phyloP scores from a whole-genome alignment of 92 coral and sea anemone species.

The Paramuricea clavata region DNA sequence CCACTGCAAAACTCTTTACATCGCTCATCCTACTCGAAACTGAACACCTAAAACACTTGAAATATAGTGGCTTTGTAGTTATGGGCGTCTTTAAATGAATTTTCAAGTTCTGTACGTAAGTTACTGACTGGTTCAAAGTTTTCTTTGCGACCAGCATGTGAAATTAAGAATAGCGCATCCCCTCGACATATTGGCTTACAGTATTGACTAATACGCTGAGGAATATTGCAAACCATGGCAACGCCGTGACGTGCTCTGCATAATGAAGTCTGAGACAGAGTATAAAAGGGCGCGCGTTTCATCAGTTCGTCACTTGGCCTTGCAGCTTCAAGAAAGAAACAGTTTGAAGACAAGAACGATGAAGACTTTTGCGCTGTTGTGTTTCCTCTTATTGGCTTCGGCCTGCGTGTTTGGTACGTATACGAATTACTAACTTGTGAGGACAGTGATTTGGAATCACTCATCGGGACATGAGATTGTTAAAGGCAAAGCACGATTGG shows the following conservation, averaged over 20 bases:
- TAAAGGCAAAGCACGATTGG: too few relatives aligned
- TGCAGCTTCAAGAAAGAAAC: not conserved
- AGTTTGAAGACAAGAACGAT: not conserved
- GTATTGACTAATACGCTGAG: not conserved
- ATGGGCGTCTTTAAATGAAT: not conserved
- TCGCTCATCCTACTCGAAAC: too few relatives aligned
- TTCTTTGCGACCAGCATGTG: not conserved
- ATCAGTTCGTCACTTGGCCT: not conserved
- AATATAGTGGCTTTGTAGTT: not conserved
- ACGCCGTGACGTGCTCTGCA: not conserved
- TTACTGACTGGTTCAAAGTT: not conserved
- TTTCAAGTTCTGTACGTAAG: not conserved
- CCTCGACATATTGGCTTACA: not conserved
- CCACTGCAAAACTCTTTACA: too few relatives aligned
- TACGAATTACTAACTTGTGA: too few relatives aligned
- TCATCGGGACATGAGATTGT: too few relatives aligned
- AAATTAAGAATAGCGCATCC: not conserved
- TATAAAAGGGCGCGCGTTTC: not conserved
- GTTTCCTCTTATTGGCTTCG: slow-evolving; percentile 19
- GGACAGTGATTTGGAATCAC: too few relatives aligned
- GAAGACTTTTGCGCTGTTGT: slow-evolving; percentile 20
- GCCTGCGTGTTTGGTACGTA: slow-evolving; percentile 21
- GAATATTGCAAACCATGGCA: slow-evolving; percentile 12
- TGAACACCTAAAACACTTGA: not conserved
- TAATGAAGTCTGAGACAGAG: not conserved